Evolutionary conservation across 2,113 vertebrate species (phyloP).

Genomic region (Gymnogyps californianus): DNA sequence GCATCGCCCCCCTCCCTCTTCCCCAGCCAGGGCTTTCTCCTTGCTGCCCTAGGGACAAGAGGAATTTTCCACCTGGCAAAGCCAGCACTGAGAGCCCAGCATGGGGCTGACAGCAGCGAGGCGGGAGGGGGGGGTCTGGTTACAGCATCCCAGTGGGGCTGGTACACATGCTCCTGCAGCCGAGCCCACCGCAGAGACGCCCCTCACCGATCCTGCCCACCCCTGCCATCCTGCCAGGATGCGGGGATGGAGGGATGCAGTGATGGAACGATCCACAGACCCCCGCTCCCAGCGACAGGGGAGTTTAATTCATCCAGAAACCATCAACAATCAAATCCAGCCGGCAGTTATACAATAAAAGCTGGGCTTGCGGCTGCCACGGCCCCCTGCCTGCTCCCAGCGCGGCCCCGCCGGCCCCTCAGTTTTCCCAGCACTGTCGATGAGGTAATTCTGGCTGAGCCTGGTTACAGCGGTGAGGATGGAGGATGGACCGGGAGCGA

Average conservation of each 20-base stretch:
- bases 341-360: fast-evolving
- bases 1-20: fast-evolving
- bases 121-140: neutral
- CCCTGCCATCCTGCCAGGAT: neutral
- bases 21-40: neutral
- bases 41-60: neutral
- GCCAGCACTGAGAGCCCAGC: neutral
- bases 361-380: neutral
- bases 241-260: neutral
- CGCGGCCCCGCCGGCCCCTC: neutral
- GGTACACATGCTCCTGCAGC: neutral
- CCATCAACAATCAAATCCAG: neutral
- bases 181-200: neutral
- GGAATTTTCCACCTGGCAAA: neutral
- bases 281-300: fast-evolving
- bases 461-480: neutral
- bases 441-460: neutral
- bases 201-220: neutral
- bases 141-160: neutral
- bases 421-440: neutral
- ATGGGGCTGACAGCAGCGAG: neutral
- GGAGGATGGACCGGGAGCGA: neutral
- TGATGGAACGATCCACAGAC: neutral
- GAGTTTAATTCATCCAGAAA: neutral
- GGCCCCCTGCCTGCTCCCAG: neutral